Percentiles rank a stretch among this genome's conserved stretches.
These are phyloP conservation scores for Tetranychus urticae DNA, from an alignment of 1,140 invertebrate species.

Conservation along the genomic window DNA sequence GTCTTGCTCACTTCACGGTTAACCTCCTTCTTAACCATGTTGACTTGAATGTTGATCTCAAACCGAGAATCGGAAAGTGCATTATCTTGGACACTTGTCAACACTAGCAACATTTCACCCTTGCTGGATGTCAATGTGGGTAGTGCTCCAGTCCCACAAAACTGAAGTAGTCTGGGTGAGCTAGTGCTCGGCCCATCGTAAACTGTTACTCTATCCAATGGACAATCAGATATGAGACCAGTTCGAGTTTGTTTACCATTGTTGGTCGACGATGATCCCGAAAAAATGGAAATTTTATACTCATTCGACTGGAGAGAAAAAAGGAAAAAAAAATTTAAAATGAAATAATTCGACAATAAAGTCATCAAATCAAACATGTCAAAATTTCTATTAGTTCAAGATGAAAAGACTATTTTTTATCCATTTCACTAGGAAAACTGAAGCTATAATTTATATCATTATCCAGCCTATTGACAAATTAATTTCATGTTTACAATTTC, in stretches of 20 bases:
- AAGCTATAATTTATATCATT: no score
- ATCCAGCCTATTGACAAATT: no score
- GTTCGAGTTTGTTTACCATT: slow-evolving; percentile 22
- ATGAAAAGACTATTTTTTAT: no score
- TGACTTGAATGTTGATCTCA: slow-evolving; percentile 60
- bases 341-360: no score
- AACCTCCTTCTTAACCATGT: slow-evolving; percentile 25
- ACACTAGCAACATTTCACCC: slow-evolving; percentile 59
- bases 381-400: no score
- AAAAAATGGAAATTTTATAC: slow-evolving; percentile 15
- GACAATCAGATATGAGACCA: slow-evolving; percentile 38
- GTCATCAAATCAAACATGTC: no score
- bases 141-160: slow-evolving; percentile 59
- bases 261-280: slow-evolving; percentile 6
- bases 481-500: no score
- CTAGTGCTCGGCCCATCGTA: slow-evolving; percentile 70
- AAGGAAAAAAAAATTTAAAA: not conserved
- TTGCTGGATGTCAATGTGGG: slow-evolving; percentile 55
- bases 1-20: not conserved
- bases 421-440: no score
- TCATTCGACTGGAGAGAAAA: slow-evolving; percentile 10
- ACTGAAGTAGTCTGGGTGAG: slow-evolving; percentile 61
- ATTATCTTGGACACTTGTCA: slow-evolving; percentile 66
- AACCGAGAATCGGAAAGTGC: slow-evolving; percentile 43
- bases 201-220: slow-evolving; percentile 59